Base-by-base conservation (phyloP, 2,888 invertebrate species). In the Scrobipalpa atriplicella region DNA sequence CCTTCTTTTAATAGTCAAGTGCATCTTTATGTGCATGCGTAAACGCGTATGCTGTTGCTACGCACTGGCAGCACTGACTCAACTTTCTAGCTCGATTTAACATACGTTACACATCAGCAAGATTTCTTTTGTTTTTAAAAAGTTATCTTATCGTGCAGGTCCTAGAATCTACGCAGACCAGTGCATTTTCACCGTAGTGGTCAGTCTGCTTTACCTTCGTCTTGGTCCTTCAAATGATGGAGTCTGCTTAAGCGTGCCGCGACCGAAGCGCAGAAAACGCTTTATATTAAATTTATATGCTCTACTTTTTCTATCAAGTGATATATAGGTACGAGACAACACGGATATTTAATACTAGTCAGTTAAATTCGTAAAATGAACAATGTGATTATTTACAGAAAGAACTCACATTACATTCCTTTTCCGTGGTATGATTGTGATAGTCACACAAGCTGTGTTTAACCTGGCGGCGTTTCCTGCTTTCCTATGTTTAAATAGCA, bases 21-120 rank as follows among this genome's bases (percentile, higher is more conserved):
- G 66, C 62, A 68, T 68, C 67, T 69, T 70, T 71, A 67, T 68
- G 65, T 62, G 61, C 62, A 41, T n/a, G n/a, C n/a, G n/a, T n/a
- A n/a, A n/a, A 29, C 66, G 66, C 65, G 71, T 69, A 69, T 70
- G 67, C 68, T 29, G 56, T 58, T 58, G 69, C 66, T 67, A 66
- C 68, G 69, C 66, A 71, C 69, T 66, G n/a, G n/a, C n/a, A n/a
- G n/a, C n/a, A n/a, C n/a, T 67, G 67, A 62, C n/a, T 67, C 67
- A 67, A 71, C 72, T 75, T 74, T 78, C 76, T 74, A 72, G 72
- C 64, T 70, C 67, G 68, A 69, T 70, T 19, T 51, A 71, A 68
- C 69, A 62, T 66, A 58, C 62, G 68, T 62, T 61, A 38, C 29
- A n/a, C 29, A 38, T 38, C n/a, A 13, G n/a, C 29, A 2, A 13